phyloP scores from a whole-genome alignment of 2,888 invertebrate genomes.

The Cynaeus angustus region DNA sequence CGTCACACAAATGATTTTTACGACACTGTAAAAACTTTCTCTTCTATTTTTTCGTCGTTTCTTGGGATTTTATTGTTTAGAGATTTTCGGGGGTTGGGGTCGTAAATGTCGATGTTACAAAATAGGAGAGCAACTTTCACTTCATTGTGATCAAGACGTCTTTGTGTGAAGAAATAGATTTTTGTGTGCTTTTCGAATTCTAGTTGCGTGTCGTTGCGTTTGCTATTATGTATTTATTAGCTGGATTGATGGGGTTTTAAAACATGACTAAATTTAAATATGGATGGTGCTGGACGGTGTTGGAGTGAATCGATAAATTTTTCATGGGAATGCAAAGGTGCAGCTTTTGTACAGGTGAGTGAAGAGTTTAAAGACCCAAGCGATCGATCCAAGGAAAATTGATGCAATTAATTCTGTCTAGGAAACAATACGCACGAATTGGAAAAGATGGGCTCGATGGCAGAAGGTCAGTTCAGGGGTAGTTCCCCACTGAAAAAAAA shows the following conservation, averaged over 20 bases:
- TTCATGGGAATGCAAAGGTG: constrained; percentile 4
- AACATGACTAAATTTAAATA: constrained; percentile 3
- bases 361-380: not conserved
- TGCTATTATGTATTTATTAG: constrained; percentile 8
- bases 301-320: constrained; percentile 5
- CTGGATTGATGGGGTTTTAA: not conserved
- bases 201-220: not conserved
- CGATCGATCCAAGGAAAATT: not conserved
- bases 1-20: constrained; percentile 39
- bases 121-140: constrained; percentile 38
- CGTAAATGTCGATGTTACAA: constrained; percentile 31
- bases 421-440: no score
- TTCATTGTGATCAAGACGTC: constrained; percentile 23
- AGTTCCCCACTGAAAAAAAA: no score
- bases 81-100: constrained; percentile 28
- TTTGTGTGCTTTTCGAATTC: not conserved
- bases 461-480: no score
- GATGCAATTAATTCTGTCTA: no score
- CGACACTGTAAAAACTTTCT: constrained; percentile 56
- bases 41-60: constrained; percentile 54
- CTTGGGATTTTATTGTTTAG: constrained; percentile 51
- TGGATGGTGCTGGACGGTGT: constrained; percentile 1
- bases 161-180: no score
- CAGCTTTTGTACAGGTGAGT: not conserved
- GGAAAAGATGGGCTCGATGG: no score